Evolutionary conservation across 2,888 invertebrate genomes (phyloP), one percentile per base, ranked within the genome.

Genomic region (Iselma pallidipennis): DNA sequence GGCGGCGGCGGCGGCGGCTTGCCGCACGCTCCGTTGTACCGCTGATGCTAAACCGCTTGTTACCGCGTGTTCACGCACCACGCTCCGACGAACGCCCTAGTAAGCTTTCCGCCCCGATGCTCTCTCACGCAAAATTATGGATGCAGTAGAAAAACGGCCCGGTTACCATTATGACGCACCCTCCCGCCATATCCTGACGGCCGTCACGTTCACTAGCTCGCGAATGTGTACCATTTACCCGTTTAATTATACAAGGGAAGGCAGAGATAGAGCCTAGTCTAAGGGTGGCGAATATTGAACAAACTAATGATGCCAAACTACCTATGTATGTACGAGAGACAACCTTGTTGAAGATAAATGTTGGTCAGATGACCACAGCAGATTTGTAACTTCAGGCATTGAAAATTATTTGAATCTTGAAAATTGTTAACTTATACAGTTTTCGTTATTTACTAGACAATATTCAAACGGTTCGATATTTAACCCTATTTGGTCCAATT

Each of bases 11-110:
- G 63, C 48, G 60, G 59, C 55, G 68, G 62, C 55, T 59, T 55
- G 58, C 65, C 66, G 45, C 66, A 65, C 62, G 59, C 63, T 61
- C 61, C 60, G 58, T 66, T 57, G 52, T 63, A 59, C 66, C 60
- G 66, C 66, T 57, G 64, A 72, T 68, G 67, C 68, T 71, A 72
- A 73, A 75, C 71, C 72, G 73, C 72, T 74, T 73, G 74, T 74
- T 75, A 74, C 69, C 70, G 70, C 67, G 67, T 66, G 67, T 74
- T 75, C 73, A 74, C 74, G 73, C 74, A 72, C 72, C 69, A 72
- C 70, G 71, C 72, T 71, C 69, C 61, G 68, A 61, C 71, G 68
- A 68, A 62, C 71, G 70, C 68, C 70, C 71, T 61, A 59, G 61
- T 66, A 55, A 64, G 66, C 71, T 71, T 72, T 68, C 66, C 68